phyloP scores from a whole-genome alignment of 2,888 invertebrate species.

The Mactromeris polynyma region DNA sequence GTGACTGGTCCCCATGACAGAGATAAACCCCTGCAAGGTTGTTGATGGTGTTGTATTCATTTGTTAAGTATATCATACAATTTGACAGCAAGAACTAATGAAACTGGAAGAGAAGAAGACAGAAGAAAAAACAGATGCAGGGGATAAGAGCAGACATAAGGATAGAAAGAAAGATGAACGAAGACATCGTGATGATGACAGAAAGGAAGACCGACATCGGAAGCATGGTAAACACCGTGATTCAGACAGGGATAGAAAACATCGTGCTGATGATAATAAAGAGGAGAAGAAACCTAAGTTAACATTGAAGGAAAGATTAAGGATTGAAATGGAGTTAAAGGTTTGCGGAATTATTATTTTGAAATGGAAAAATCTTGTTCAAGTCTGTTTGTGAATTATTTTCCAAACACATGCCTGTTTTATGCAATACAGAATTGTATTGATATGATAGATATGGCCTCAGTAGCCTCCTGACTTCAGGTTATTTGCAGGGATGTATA shows the following conservation, averaged over 20 bases:
- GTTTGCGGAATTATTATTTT: not conserved
- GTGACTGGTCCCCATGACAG: no score
- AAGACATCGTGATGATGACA: constrained; percentile 58
- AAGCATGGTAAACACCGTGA: constrained; percentile 41
- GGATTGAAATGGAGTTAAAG: constrained; percentile 71
- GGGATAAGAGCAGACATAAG: constrained; percentile 50
- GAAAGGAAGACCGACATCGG: constrained; percentile 47
- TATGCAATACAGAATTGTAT: no score
- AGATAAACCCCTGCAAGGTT: no score
- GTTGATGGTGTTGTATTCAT: no score
- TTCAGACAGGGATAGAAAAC: constrained; percentile 54
- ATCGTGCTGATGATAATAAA: constrained; percentile 39
- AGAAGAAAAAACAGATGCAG: constrained; percentile 30
- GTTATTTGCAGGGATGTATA: no score
- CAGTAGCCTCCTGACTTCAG: no score
- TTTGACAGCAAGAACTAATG: constrained; percentile 62
- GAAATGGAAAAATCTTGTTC: no score
- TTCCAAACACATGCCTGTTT: no score
- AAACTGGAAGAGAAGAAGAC: constrained; percentile 58
- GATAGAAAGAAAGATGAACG: constrained; percentile 48
- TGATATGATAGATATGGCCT: no score
- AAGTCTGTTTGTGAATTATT: no score
- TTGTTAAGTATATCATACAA: no score
- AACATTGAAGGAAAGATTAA: constrained; percentile 67
- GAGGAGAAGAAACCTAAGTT: constrained; percentile 65